Conservation (phyloP, 2,888 invertebrate genomes). For the Dermolepida albohirtum region DNA sequence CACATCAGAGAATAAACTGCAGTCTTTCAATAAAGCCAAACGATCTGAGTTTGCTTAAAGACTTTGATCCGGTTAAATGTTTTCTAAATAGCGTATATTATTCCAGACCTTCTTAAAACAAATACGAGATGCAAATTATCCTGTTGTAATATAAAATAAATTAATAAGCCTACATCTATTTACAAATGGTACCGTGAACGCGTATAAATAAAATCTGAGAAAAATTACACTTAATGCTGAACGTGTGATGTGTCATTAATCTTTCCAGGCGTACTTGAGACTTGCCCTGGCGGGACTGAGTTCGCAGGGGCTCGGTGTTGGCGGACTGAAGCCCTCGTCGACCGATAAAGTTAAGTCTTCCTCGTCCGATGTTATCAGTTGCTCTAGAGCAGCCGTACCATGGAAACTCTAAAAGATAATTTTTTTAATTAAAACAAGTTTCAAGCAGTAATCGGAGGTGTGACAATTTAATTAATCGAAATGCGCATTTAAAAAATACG, state of each 20-base stretch:
- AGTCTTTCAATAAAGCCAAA: no score
- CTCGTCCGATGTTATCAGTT: slow-evolving; percentile 55
- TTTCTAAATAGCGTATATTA: slow-evolving; percentile 34
- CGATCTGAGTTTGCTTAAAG: no score
- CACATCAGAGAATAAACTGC: no score
- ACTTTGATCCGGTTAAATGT: neutral
- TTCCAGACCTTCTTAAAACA: slow-evolving; percentile 28
- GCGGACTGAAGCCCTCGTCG: slow-evolving; percentile 65
- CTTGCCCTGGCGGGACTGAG: slow-evolving; percentile 60
- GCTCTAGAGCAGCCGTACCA: slow-evolving; percentile 59
- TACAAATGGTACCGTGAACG: slow-evolving; percentile 25
- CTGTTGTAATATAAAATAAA: slow-evolving; percentile 33
- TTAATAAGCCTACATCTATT: slow-evolving; percentile 31
- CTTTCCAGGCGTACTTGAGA: slow-evolving; percentile 59
- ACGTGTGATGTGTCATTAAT: slow-evolving; percentile 42
- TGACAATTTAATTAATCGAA: neutral
- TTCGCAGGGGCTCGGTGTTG: slow-evolving; percentile 64
- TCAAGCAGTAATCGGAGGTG: neutral
- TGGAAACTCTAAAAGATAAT: slow-evolving; percentile 62
- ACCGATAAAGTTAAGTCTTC: slow-evolving; percentile 64
- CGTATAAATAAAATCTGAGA: slow-evolving; percentile 24
- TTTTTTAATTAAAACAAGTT: neutral
- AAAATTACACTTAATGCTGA: neutral
- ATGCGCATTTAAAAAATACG: neutral
- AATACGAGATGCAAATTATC: slow-evolving; percentile 6